Base-by-base conservation (phyloP, 2,797 vertebrate genomes). In the Triplophysa bombifrons region DNA sequence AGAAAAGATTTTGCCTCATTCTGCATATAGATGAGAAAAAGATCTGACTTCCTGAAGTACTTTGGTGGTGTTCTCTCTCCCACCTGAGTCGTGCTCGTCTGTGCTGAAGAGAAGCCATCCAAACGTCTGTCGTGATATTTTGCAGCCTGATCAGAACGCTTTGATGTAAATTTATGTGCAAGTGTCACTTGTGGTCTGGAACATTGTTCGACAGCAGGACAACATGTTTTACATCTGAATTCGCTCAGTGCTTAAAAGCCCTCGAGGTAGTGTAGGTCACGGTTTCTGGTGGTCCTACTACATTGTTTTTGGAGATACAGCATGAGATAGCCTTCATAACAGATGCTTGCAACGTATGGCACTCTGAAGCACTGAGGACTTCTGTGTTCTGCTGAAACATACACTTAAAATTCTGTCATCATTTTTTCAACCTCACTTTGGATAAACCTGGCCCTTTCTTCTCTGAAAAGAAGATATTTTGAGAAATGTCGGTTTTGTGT, bases 1-100 rank as follows among this genome's bases (percentile, higher is more conserved):
- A 90, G 84, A 89, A 89, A 87, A 91, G 64, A 81, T 86, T 90
- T 91, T 87, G 90, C 87, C 88, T 89, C 79, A 84, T 84, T 81
- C 74, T 86, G 78, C 88, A 17, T 76, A 80, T 27, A 34, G 74
- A 85, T 73, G 78, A 84, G 83, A 75, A 65, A 73, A 19, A 25
- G 69, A 84, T 82, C 80, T 20, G 60, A 72, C 20, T 22, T 55
- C 46, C 41, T 55, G 48, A 80, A 61, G 53, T 48, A 64, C 64
- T 74, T 2, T 1, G 38, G 81, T 82, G 75, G 44, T 73, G 74
- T 75, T 65, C 68, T 75, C 6, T 27, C 20, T 6, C 46, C 63
- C 65, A 48, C 10, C 74, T 76, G 51, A 53, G 63, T 66, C 22
- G 14, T 55, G 50, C 16, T 2, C 13, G 3, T 25, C 63, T 25